These are phyloP conservation scores for Zophobas morio DNA, from an alignment of 1,140 invertebrate genomes.

Conservation along the genomic window DNA sequence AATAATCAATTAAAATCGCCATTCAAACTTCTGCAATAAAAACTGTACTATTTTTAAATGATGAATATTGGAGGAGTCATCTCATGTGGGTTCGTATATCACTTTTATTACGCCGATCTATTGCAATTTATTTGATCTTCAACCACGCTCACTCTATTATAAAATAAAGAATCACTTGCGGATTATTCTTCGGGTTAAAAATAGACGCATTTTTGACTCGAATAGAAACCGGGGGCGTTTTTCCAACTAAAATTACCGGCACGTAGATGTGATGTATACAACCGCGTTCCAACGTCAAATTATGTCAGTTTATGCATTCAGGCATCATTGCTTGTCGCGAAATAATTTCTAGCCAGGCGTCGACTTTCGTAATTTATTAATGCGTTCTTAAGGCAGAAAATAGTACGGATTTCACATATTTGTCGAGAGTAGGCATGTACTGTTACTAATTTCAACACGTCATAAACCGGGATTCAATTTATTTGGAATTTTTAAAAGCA, in stretches of 20 bases:
- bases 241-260: background rate
- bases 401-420: too few species aligned
- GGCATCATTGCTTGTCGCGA: background rate
- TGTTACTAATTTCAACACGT: too few species aligned
- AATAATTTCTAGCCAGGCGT: too few species aligned
- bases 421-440: too few species aligned
- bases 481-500: too few species aligned
- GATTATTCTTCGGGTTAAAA: background rate
- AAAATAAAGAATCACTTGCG: slow-evolving; percentile 6
- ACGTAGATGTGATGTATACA: slow-evolving; percentile 11
- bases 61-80: slow-evolving; percentile 20
- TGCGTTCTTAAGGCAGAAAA: too few species aligned
- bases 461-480: too few species aligned
- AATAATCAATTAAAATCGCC: slow-evolving; percentile 36
- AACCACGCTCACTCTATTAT: slow-evolving; percentile 13
- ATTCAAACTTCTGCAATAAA: slow-evolving; percentile 2
- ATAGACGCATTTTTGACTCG: slow-evolving; percentile 3
- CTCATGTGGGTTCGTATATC: slow-evolving; percentile 11
- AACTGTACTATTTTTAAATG: slow-evolving; percentile 26
- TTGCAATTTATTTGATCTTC: slow-evolving; percentile 11
- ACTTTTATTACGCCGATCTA: background rate
- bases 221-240: background rate
- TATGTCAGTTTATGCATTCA: background rate
- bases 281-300: slow-evolving; percentile 3
- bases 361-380: too few species aligned